Evolutionary conservation across 2,113 vertebrate species (phyloP).

Genomic region (Oceanodroma tethys): DNA sequence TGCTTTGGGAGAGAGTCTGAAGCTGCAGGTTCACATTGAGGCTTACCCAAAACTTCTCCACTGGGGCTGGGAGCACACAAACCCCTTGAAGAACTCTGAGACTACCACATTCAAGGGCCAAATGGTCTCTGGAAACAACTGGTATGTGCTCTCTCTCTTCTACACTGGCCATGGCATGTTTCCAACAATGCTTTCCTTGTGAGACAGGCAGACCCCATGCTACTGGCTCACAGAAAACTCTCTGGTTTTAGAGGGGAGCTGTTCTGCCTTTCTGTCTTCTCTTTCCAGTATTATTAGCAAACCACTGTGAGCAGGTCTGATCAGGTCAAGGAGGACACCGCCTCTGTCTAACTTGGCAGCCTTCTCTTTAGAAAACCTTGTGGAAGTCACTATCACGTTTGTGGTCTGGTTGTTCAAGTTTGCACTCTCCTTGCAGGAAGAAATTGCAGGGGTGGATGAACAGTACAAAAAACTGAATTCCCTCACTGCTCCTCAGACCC

Average conservation of each 20-base stretch:
- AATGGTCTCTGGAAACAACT: slow-evolving; percentile 20
- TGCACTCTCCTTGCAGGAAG: background rate
- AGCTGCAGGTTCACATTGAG: slow-evolving; percentile 78
- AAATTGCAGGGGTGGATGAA: background rate
- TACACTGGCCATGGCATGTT: background rate
- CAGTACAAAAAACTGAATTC: background rate
- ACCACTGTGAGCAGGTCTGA: background rate
- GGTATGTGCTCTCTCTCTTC: background rate
- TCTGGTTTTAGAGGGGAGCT: background rate
- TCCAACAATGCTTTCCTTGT: background rate
- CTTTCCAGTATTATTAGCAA: background rate
- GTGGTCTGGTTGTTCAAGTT: background rate
- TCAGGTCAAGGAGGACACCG: background rate
- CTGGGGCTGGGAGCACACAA: slow-evolving; percentile 74
- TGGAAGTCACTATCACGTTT: background rate
- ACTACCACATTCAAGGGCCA: accelerated
- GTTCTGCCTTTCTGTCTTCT: background rate
- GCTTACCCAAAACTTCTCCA: slow-evolving; percentile 82
- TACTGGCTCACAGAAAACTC: background rate
- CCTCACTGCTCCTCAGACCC: background rate
- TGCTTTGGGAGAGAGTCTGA: slow-evolving; percentile 75
- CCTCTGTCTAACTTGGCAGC: background rate
- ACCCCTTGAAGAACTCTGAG: slow-evolving; percentile 11
- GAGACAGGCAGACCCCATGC: background rate
- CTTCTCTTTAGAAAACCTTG: background rate